phyloP scores from a whole-genome alignment of 1,140 invertebrate genomes.

The Ericerus pela region DNA sequence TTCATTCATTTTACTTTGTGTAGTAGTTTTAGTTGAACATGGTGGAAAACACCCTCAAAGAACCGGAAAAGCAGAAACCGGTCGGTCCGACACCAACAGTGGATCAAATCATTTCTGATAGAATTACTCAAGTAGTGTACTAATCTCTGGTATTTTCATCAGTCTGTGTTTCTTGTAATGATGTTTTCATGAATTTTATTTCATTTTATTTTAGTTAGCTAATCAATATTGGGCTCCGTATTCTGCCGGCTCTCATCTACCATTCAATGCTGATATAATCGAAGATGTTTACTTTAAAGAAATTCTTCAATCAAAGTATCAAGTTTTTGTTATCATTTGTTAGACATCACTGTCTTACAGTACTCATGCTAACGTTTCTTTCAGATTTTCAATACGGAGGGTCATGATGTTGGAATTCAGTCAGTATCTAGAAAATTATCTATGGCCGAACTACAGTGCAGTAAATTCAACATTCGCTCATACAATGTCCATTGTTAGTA shows the following conservation, averaged over 20 bases:
- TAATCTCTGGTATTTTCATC: background rate
- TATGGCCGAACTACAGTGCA: slow-evolving; percentile 87
- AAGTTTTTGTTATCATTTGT: slow-evolving; percentile 12
- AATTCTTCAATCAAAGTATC: slow-evolving; percentile 53
- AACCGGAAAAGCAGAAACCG: background rate
- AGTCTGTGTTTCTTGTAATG: background rate
- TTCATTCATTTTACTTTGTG: too few relatives aligned
- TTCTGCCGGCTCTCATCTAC: slow-evolving; percentile 46
- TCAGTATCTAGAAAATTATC: slow-evolving; percentile 90
- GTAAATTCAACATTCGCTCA: slow-evolving; percentile 55
- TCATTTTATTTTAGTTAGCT: slow-evolving; percentile 47
- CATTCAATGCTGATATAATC: slow-evolving; percentile 56
- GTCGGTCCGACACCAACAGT: slow-evolving; percentile 44
- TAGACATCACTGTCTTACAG: background rate
- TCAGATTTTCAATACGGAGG: slow-evolving; percentile 63
- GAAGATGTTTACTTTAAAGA: slow-evolving; percentile 69
- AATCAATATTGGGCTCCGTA: slow-evolving; percentile 79
- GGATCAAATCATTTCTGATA: slow-evolving; percentile 67
- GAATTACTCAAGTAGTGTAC: slow-evolving; percentile 52
- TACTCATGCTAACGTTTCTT: slow-evolving; percentile 22
- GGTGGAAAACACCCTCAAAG: background rate
- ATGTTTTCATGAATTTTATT: background rate
- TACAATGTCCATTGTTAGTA: slow-evolving; percentile 87
- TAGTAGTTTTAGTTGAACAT: background rate
- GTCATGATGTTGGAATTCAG: slow-evolving; percentile 95